phyloP scores from a whole-genome alignment of 1,140 invertebrate genomes.

The Drosophila varians region DNA sequence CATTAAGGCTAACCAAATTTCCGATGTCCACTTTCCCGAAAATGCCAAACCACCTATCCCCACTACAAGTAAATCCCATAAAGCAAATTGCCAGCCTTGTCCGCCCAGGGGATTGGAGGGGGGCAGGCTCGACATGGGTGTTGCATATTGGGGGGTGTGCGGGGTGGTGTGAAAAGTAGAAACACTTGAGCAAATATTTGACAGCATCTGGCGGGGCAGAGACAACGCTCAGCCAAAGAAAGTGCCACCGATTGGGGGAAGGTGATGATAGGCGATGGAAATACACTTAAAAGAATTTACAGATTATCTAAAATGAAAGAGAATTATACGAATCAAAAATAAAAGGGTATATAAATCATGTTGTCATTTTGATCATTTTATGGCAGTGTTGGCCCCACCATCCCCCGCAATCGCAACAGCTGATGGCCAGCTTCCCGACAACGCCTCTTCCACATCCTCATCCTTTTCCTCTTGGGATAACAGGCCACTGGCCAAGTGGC shows the following conservation, averaged over 20 bases:
- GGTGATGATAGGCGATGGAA: slow-evolving; percentile 28
- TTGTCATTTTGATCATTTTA: neutral
- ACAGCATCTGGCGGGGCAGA: slow-evolving; percentile 31
- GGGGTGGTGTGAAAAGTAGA: slow-evolving; percentile 38
- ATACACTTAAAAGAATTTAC: slow-evolving; percentile 3
- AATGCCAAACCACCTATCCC: slow-evolving; percentile 51
- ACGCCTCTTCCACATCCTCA: slow-evolving; percentile 52
- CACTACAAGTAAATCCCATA: slow-evolving; percentile 68
- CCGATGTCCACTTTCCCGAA: slow-evolving; percentile 61
- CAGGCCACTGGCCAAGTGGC: neutral
- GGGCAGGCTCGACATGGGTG: slow-evolving; percentile 17
- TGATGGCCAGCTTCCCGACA: slow-evolving; percentile 24
- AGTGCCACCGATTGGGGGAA: slow-evolving; percentile 42
- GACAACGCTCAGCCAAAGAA: slow-evolving; percentile 50
- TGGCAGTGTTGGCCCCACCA: slow-evolving; percentile 10
- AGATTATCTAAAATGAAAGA: no score
- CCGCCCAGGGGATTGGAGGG: slow-evolving; percentile 3
- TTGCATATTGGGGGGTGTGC: slow-evolving; percentile 9
- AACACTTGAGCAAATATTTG: slow-evolving; percentile 69
- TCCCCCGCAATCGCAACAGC: slow-evolving; percentile 6
- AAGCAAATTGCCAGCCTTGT: slow-evolving; percentile 63
- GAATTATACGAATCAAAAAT: no score
- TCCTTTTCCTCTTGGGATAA: slow-evolving; percentile 20
- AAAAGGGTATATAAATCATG: no score
- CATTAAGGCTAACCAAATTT: slow-evolving; percentile 60